These are phyloP conservation scores for Crenuchus spilurus DNA, from an alignment of 2,797 vertebrate species.

Conservation along the genomic window DNA sequence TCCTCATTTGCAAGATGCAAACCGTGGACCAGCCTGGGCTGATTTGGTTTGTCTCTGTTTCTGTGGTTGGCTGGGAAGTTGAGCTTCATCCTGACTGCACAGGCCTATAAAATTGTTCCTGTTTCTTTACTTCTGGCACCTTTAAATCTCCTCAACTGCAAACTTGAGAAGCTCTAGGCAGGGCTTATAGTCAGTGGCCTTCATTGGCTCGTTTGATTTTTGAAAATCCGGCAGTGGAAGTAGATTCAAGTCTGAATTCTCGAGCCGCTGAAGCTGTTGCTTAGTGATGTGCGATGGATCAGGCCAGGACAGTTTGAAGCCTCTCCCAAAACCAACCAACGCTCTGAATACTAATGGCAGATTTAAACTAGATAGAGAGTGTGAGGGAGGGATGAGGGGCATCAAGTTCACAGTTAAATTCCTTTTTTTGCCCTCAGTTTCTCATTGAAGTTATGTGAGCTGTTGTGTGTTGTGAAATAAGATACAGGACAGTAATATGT, in stretches of 20 bases:
- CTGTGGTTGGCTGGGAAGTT: background rate
- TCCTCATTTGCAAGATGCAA: background rate
- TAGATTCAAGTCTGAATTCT: conserved; percentile 60
- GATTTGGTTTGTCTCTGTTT: background rate
- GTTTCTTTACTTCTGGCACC: background rate
- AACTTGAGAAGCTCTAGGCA: background rate
- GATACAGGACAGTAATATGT: background rate
- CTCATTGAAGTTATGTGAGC: background rate
- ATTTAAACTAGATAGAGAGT: conserved; percentile 5
- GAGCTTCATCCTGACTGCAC: background rate
- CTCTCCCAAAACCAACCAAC: conserved; percentile 36
- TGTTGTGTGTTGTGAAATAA: background rate
- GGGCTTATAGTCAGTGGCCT: background rate
- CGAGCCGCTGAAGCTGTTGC: conserved; percentile 69
- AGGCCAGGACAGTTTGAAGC: conserved; percentile 50
- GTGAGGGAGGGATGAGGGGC: background rate
- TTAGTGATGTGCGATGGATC: conserved; percentile 64
- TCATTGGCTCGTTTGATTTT: background rate
- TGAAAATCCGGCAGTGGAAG: background rate
- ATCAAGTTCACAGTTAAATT: background rate
- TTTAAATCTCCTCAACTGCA: background rate
- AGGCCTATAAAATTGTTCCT: background rate
- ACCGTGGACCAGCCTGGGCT: background rate
- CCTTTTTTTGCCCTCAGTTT: background rate
- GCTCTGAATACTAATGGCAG: conserved; percentile 28